Evolutionary conservation across 2,888 invertebrate species (phyloP).

Genomic region (Netelia fuscicornis): DNA sequence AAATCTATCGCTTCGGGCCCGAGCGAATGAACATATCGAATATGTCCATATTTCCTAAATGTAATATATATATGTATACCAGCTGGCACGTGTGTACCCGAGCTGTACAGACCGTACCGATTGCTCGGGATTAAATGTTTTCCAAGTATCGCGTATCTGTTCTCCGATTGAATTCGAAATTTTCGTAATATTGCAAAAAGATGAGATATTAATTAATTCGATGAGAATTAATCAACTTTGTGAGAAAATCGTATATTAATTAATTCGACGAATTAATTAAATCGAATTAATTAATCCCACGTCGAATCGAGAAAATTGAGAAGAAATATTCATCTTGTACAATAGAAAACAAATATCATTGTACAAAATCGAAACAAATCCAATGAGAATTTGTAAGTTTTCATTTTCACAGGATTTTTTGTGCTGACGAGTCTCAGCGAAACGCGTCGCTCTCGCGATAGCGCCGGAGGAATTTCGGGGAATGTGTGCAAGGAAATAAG

Average conservation of each 20-base stretch:
- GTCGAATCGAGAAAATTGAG: too few relatives aligned
- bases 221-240: not conserved
- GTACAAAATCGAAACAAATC: not conserved
- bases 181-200: conserved; percentile 5
- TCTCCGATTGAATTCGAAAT: conserved; percentile 23
- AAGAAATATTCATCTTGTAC: too few relatives aligned
- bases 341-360: not conserved
- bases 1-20: conserved; percentile 82
- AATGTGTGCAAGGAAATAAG: conserved; percentile 70
- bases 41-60: conserved; percentile 58
- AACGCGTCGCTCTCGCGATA: not conserved
- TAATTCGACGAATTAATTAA: too few relatives aligned
- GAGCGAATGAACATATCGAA: conserved; percentile 64
- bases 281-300: too few relatives aligned
- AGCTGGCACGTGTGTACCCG: conserved; percentile 11
- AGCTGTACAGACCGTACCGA: conserved; percentile 40
- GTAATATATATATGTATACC: conserved; percentile 62
- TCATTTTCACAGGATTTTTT: not conserved
- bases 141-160: conserved; percentile 36
- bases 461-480: conserved; percentile 63
- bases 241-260: too few relatives aligned
- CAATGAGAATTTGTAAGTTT: not conserved
- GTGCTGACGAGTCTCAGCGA: not conserved
- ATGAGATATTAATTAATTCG: conserved; percentile 17
- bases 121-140: conserved; percentile 56